Base-by-base conservation (phyloP, 2,888 invertebrate genomes). In the Aporophyla lueneburgensis region DNA sequence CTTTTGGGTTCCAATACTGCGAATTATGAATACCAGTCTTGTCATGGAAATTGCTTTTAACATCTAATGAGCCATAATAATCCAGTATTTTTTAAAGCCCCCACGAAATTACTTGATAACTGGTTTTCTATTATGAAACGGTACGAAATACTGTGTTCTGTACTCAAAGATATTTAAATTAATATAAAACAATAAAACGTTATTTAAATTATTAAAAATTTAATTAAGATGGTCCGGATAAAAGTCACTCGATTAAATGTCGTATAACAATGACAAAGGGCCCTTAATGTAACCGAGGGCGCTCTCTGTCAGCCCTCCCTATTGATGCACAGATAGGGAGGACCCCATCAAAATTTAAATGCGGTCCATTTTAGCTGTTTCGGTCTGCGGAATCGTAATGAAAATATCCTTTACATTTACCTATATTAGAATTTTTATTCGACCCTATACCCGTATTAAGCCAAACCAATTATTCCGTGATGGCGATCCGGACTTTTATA, bases 291-390 rank as follows among this genome's bases (percentile, higher is more conserved):
- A 88, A 84, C 78, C 78, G 84, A 88, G 89, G 89, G 88, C 74
- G 82, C 88, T 88, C 84, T 80, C 88, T 87, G 90, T 88, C 89
- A 88, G 89, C 85, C 90, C 89, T 88, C 87, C 89, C 87, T 89
- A 90, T 90, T 92, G 91, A 91, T 91, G 90, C 89, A 91, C 88
- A 91, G 91, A 92, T 91, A 92, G 87, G 87, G 88, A 89, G 78
- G 81, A 87, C 86, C 89, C 88, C 90, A 93, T 91, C 90, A 92
- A 93, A 91, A 93, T 93, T 92, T 92, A 92, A 93, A 92, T 91
- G 90, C 87, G 90, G 89, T 90, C 88, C 90, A 89, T 91, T 92
- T 91, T 85, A 79, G 87, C 86, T 88, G 84, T 90, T 89, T 86
- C 86, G 84, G 87, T 84, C 84, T 83, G 84, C 75, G 88, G 88